Evolutionary conservation across 1,140 invertebrate genomes (phyloP).

Genomic region (Cryptotermes secundus): DNA sequence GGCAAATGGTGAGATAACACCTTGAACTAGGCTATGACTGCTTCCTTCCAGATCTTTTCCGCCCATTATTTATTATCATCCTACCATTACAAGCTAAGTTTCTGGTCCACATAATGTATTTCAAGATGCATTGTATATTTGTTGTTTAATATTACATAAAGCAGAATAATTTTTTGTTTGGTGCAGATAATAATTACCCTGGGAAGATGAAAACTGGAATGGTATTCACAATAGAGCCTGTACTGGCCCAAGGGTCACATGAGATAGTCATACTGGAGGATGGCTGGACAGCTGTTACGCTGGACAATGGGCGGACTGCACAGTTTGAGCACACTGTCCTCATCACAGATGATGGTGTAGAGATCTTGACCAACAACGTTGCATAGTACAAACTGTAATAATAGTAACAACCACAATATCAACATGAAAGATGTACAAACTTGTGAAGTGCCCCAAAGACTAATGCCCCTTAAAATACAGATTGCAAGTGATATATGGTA

Average conservation of each 20-base stretch:
- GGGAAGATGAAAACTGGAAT: conserved; percentile 84
- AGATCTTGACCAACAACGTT: conserved; percentile 66
- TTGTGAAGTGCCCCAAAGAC: too few species aligned
- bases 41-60: too few species aligned
- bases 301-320: conserved; percentile 76
- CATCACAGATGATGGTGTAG: conserved; percentile 70
- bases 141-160: background rate
- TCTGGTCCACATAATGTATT: too few species aligned
- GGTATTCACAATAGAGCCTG: conserved; percentile 95
- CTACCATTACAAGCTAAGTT: too few species aligned
- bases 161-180: conserved; percentile 18
- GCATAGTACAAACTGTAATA: background rate
- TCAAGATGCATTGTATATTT: too few species aligned
- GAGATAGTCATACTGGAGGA: conserved; percentile 75
- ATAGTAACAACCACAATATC: background rate
- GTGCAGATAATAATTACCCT: conserved; percentile 64
- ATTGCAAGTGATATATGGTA: too few species aligned
- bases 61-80: too few species aligned
- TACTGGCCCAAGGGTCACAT: conserved; percentile 69
- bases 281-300: conserved; percentile 83
- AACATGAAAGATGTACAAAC: too few species aligned
- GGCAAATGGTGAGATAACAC: too few species aligned
- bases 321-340: conserved; percentile 92
- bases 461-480: too few species aligned
- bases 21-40: too few species aligned